Evolutionary conservation across 2,888 invertebrate genomes (phyloP).

Genomic region (Ophioninae sp.): DNA sequence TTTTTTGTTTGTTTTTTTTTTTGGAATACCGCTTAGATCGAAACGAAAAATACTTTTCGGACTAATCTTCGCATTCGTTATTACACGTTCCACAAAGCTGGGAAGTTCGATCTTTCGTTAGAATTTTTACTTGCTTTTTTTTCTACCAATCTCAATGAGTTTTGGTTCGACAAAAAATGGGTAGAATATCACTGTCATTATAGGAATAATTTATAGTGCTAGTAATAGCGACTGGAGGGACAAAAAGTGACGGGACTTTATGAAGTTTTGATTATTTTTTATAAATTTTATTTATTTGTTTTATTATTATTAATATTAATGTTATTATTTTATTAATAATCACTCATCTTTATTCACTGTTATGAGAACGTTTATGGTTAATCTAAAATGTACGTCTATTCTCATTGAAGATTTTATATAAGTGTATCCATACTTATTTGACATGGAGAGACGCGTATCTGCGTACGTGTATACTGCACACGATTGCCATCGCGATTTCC

Average conservation of each 20-base stretch:
- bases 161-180: background rate
- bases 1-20: background rate
- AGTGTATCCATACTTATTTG: background rate
- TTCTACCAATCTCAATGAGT: background rate
- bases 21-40: background rate
- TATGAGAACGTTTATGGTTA: background rate
- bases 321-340: background rate
- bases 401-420: background rate
- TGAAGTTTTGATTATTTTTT: background rate
- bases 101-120: background rate
- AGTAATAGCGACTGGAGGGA: background rate
- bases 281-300: background rate
- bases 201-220: background rate
- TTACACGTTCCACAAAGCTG: too few species aligned
- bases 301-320: background rate
- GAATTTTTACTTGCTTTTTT: background rate
- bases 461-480: conserved; percentile 14
- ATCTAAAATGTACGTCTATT: background rate
- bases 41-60: background rate
- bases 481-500: conserved; percentile 44
- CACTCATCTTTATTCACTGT: background rate
- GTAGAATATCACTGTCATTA: background rate
- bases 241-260: background rate
- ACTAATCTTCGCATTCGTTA: background rate
- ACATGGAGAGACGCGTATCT: background rate